Conservation (phyloP, 2,888 invertebrate genomes). For the Mantis religiosa region DNA sequence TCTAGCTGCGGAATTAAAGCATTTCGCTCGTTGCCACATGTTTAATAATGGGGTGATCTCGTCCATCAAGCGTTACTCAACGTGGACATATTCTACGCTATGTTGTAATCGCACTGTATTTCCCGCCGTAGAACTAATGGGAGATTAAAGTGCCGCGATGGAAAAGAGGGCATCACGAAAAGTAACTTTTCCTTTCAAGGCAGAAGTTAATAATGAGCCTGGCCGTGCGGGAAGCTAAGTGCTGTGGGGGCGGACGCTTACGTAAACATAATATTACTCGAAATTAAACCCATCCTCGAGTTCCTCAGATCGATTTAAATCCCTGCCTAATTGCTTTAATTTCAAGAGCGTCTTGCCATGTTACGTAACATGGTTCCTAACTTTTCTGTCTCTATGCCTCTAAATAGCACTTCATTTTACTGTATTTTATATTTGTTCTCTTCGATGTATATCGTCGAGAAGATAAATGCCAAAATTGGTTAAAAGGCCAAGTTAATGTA, state of each 20-base stretch:
- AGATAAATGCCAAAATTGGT: no score
- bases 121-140: conserved; percentile 1
- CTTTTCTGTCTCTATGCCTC: no score
- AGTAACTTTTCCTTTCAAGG: neutral
- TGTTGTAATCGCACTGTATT: neutral
- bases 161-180: neutral
- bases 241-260: neutral
- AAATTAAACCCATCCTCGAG: neutral
- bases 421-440: no score
- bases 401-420: neutral
- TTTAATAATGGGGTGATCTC: neutral
- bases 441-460: no score
- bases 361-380: no score
- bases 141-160: neutral
- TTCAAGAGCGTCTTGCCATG: neutral
- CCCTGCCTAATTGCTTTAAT: neutral
- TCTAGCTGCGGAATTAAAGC: neutral
- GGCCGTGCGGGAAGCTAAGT: neutral
- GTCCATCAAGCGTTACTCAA: neutral
- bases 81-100: neutral
- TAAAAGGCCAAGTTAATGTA: no score
- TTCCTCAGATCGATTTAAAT: neutral
- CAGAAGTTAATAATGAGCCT: neutral
- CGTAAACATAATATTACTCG: neutral
- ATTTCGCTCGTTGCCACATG: neutral